These are phyloP conservation scores for Arbacia lixula DNA, from an alignment of 53 echinoderm and acorn worm genomes.

Conservation along the genomic window DNA sequence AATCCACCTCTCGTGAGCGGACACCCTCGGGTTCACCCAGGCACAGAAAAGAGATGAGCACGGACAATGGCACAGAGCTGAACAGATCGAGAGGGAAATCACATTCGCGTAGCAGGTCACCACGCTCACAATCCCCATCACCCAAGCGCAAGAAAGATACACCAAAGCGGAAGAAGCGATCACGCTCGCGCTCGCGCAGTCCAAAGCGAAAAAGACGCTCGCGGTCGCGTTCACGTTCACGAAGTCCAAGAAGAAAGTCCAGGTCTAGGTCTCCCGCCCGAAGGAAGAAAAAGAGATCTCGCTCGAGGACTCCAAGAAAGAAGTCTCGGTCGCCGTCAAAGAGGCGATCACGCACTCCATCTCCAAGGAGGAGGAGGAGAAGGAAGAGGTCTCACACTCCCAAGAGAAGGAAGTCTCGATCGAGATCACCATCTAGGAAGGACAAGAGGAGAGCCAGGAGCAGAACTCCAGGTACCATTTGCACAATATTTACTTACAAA, in stretches of 20 bases:
- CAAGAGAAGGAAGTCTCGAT: slow-evolving; percentile 49
- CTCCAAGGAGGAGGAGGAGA: slow-evolving; percentile 59
- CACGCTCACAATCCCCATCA: slow-evolving; percentile 5
- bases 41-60: not conserved
- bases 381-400: slow-evolving; percentile 56
- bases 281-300: slow-evolving; percentile 55
- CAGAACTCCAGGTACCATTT: slow-evolving; percentile 6
- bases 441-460: slow-evolving; percentile 43
- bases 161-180: slow-evolving; percentile 33
- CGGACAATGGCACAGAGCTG: not conserved
- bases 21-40: not conserved
- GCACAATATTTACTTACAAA: not conserved
- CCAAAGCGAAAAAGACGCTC: slow-evolving; percentile 57
- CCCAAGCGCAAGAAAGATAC: slow-evolving; percentile 20
- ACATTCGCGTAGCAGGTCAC: slow-evolving; percentile 11
- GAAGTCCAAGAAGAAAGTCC: slow-evolving; percentile 52
- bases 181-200: slow-evolving; percentile 56
- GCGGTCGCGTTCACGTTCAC: slow-evolving; percentile 41
- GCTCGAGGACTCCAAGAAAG: slow-evolving; percentile 59
- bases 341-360: slow-evolving; percentile 48
- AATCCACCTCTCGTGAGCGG: not conserved
- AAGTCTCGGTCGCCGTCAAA: slow-evolving; percentile 53
- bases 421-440: slow-evolving; percentile 32
- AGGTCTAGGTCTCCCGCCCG: slow-evolving; percentile 63
- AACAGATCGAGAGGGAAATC: not conserved